Evolutionary conservation across 1,140 invertebrate species (phyloP), one percentile per base, ranked within the genome.

Genomic region (Drosophila santomea): DNA sequence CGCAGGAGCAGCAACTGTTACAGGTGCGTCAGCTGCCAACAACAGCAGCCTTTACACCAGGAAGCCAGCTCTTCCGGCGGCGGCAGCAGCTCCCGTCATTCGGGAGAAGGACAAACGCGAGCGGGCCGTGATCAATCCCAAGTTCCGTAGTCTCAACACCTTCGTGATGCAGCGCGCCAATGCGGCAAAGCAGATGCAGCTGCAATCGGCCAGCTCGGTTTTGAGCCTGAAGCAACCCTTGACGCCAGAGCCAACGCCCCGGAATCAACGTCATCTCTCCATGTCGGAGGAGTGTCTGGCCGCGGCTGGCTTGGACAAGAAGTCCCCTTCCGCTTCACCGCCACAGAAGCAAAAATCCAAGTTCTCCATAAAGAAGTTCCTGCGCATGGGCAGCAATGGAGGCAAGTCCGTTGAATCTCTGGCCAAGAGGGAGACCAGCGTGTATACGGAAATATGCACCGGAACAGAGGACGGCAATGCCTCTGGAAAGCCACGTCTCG

Each of bases 341-440:
- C 83, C 83, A 5, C 84, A 88, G 95, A 92, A 95, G 95, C 51
- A 96, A 95, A 93, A 95, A 91, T 77, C 94, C 2, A 95, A 95
- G 67, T 97, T 97, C 79, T 97, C 96, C 0, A 93, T 97, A n/a
- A 96, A 96, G 79, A 97, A 97, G 79, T 95, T 97, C 39, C 90
- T 97, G 7, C 93, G 97, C 44, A 95, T 97, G 93, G 96, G 96
- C 4, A 80, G 80, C 52, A 74, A 74, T 7, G 74, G 73, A 1
- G 32, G 47, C 62, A 93, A 91, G 73, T 90, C 86, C 32, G 79
- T 78, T 6, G 91, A 82, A 11, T 77, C 80, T 23, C 32, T 89
- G 7, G 44, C 67, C 77, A 92, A 93, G 56, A 84, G 83, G 64
- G 90, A 90, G n/a, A 51, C 61, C n/a, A 80, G 83, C 20, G 62